Conservation (phyloP, 2,113 vertebrate species). For the Hypanus sabinus region DNA sequence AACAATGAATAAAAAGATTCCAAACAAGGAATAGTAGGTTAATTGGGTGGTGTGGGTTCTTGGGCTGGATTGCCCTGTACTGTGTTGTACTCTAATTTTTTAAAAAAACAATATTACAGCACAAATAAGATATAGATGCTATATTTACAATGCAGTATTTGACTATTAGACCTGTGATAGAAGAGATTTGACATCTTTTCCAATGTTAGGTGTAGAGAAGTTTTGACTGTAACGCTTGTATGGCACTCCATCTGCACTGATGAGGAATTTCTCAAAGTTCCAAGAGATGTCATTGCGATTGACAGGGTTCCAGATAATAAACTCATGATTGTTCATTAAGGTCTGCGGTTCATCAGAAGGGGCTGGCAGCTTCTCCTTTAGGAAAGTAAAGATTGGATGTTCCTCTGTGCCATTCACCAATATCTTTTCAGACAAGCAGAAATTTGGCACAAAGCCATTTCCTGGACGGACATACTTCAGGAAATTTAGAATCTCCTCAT, state of each 20-base stretch:
- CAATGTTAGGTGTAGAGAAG: conserved; percentile 75
- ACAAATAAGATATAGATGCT: neutral
- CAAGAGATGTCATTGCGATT: conserved; percentile 77
- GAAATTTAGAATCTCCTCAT: conserved; percentile 73
- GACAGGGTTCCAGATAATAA: conserved; percentile 80
- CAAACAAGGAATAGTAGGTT: no score
- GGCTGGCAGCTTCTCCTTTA: conserved; percentile 64
- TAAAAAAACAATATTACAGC: no score
- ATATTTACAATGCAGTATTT: neutral
- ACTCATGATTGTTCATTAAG: conserved; percentile 72
- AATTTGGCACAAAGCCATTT: conserved; percentile 77
- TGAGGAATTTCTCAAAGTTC: conserved; percentile 94
- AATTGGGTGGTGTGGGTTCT: no score
- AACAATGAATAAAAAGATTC: neutral
- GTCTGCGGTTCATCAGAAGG: conserved; percentile 66
- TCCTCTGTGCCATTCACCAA: conserved; percentile 81
- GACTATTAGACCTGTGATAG: conserved; percentile 47
- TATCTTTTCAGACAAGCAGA: conserved; percentile 78
- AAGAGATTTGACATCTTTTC: conserved; percentile 77
- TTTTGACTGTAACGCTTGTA: conserved; percentile 78
- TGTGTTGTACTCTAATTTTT: no score
- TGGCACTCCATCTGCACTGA: conserved; percentile 67
- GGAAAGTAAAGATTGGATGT: conserved; percentile 71
- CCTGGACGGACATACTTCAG: conserved; percentile 81
- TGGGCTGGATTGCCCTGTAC: no score